phyloP scores from a whole-genome alignment of 2,888 invertebrate species.

The Platypus cylindrus region DNA sequence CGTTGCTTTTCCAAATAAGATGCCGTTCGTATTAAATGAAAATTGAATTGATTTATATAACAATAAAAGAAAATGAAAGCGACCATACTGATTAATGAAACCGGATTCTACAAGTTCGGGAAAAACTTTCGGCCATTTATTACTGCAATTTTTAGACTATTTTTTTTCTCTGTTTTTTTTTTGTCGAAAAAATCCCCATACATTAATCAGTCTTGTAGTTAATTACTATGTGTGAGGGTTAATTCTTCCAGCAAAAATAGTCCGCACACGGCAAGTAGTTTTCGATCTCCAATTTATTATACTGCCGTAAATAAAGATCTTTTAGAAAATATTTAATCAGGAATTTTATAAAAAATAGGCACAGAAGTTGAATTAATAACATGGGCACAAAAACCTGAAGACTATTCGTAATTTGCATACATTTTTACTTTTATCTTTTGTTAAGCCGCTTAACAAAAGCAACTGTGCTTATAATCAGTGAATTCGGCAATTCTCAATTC shows the following conservation, averaged over 20 bases:
- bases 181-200: constrained; percentile 8
- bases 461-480: too few species aligned
- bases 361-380: too few species aligned
- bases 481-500: too few species aligned
- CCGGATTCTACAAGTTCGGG: constrained; percentile 13
- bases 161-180: constrained; percentile 8
- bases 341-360: too few species aligned
- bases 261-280: too few species aligned
- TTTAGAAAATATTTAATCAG: too few species aligned
- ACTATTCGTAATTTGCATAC: too few species aligned
- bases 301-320: too few species aligned
- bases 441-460: too few species aligned
- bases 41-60: constrained; percentile 9
- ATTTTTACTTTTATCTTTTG: too few species aligned
- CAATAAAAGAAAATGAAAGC: constrained; percentile 13
- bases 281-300: too few species aligned
- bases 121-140: constrained; percentile 9
- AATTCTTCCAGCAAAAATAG: constrained; percentile 8
- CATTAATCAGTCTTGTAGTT: constrained; percentile 12
- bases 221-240: constrained; percentile 8
- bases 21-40: constrained; percentile 5
- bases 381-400: too few species aligned
- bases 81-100: constrained; percentile 12
- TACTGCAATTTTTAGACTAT: constrained; percentile 6
- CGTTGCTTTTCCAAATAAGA: constrained; percentile 6